Percentiles rank a stretch among this genome's conserved stretches.
Evolutionary conservation across 2,113 vertebrate species (phyloP).

Genomic region (Pogona vitticeps): DNA sequence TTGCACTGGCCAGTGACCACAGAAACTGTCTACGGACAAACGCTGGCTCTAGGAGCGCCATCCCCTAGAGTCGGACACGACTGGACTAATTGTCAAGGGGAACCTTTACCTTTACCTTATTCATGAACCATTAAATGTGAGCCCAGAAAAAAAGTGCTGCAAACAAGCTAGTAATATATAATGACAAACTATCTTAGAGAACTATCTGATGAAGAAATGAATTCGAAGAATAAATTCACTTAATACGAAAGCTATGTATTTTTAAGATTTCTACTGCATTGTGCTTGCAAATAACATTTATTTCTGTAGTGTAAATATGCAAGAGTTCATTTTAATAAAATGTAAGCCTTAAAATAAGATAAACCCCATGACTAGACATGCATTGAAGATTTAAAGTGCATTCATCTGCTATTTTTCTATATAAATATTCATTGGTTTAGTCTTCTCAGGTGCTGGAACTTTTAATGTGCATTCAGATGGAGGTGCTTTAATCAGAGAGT

Average conservation of each 20-base stretch:
- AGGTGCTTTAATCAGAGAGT: constrained; percentile 85
- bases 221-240: constrained; percentile 63
- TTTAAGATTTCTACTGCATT: constrained; percentile 74
- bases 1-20: no score
- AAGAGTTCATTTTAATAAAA: constrained; percentile 87
- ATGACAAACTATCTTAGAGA: constrained; percentile 54
- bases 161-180: constrained; percentile 32
- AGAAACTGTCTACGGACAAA: no score
- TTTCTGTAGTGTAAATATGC: constrained; percentile 85
- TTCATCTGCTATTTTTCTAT: constrained; percentile 82
- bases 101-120: no score
- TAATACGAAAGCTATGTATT: constrained; percentile 69
- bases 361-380: constrained; percentile 85
- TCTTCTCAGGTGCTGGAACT: constrained; percentile 83
- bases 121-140: background rate
- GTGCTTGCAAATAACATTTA: constrained; percentile 82
- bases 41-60: no score
- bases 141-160: constrained; percentile 7
- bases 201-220: constrained; percentile 63
- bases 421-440: constrained; percentile 88
- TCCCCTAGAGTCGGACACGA: no score
- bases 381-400: constrained; percentile 85
- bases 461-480: constrained; percentile 86
- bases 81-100: no score
- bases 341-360: constrained; percentile 85